These are phyloP conservation scores for Amphiprion percula DNA, from an alignment of 2,113 vertebrate genomes.

Conservation along the genomic window DNA sequence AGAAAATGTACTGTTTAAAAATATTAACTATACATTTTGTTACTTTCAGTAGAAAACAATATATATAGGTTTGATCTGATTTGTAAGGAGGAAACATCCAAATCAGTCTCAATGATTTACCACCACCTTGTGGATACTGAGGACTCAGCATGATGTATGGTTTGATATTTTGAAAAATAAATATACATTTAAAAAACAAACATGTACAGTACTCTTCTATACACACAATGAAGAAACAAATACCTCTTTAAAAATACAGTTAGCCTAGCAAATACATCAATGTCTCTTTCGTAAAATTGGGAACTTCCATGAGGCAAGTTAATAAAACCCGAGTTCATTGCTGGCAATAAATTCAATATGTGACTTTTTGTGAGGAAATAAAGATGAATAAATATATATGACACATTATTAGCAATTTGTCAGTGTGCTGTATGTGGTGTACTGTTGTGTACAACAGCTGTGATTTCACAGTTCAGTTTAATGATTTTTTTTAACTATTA, in stretches of 20 bases:
- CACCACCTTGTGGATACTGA: conserved; percentile 72
- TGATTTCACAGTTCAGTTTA: not conserved
- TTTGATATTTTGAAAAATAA: not conserved
- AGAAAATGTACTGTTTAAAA: not conserved
- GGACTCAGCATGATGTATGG: not conserved
- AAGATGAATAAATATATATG: not conserved
- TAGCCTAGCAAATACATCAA: not conserved
- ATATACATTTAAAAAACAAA: not conserved
- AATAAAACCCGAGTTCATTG: not conserved
- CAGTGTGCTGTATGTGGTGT: not conserved
- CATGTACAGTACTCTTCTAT: too few species aligned
- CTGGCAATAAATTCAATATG: not conserved
- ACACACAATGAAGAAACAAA: too few species aligned
- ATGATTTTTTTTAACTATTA: too few species aligned
- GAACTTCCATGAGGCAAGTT: not conserved
- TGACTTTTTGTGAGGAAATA: not conserved
- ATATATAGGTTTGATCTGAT: not conserved
- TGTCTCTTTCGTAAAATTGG: not conserved
- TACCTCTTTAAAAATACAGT: too few species aligned
- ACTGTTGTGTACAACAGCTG: not conserved
- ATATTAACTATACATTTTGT: not conserved
- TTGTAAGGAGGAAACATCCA: not conserved
- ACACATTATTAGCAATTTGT: not conserved
- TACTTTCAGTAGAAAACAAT: not conserved
- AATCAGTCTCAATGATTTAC: conserved; percentile 45